phyloP scores from a whole-genome alignment of 2,888 invertebrate genomes.

The Ormyrus pomaceus region DNA sequence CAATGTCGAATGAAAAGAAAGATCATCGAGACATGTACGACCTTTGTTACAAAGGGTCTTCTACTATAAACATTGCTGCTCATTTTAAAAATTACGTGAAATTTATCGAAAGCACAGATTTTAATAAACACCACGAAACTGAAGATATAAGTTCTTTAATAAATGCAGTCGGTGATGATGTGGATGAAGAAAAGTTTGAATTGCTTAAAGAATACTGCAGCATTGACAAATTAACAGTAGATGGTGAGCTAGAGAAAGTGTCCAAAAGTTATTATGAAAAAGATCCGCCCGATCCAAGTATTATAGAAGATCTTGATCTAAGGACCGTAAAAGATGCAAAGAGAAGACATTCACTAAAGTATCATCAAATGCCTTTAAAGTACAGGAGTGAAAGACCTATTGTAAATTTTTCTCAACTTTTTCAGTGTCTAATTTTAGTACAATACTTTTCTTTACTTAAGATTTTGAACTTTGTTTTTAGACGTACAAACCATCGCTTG shows the following conservation, averaged over 20 bases:
- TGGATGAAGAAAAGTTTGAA: conserved; percentile 74
- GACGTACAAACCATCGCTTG: conserved; percentile 59
- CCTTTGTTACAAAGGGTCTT: conserved; percentile 56
- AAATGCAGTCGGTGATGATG: conserved; percentile 61
- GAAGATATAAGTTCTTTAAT: conserved; percentile 17
- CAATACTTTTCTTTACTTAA: not conserved
- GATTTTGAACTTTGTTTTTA: conserved; percentile 42
- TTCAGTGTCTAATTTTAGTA: not conserved
- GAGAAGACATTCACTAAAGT: conserved; percentile 57
- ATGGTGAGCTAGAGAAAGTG: conserved; percentile 63
- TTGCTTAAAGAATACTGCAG: conserved; percentile 76
- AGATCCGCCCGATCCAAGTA: conserved; percentile 44
- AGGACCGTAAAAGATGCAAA: conserved; percentile 64
- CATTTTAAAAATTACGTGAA: conserved; percentile 56
- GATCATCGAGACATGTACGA: conserved; percentile 57
- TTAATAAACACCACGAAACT: conserved; percentile 25
- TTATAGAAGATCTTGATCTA: conserved; percentile 61
- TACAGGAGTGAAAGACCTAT: conserved; percentile 67
- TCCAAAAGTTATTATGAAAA: conserved; percentile 57
- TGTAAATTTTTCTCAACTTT: conserved; percentile 59
- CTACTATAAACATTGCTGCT: conserved; percentile 51
- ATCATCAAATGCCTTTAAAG: conserved; percentile 61
- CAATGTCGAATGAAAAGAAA: conserved; percentile 2
- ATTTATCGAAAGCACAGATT: conserved; percentile 33
- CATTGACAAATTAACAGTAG: conserved; percentile 66